phyloP scores from a whole-genome alignment of 2,797 vertebrate genomes.

The Pseudotriccus pelzelni region DNA sequence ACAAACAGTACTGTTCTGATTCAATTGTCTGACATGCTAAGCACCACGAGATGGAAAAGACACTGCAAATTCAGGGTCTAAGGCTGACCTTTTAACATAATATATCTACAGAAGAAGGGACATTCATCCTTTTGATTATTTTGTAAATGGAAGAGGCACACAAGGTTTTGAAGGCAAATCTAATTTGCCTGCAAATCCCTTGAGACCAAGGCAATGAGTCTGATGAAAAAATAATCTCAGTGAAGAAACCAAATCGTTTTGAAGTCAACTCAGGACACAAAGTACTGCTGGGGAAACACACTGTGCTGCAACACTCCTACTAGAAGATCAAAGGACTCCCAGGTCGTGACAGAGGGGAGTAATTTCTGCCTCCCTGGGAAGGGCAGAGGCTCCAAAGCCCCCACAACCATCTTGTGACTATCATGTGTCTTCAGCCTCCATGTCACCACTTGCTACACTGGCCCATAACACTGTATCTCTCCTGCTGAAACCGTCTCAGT shows the following conservation, averaged over 20 bases:
- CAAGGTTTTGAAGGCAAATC: background rate
- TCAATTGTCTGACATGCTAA: background rate
- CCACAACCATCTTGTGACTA: background rate
- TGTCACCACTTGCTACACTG: background rate
- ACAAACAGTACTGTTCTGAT: background rate
- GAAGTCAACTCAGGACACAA: background rate
- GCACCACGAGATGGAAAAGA: background rate
- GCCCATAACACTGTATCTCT: background rate
- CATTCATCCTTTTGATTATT: background rate
- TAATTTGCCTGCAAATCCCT: background rate
- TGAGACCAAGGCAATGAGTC: background rate
- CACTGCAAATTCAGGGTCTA: background rate
- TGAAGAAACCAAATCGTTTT: background rate
- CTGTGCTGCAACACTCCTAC: background rate
- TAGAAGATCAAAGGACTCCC: background rate
- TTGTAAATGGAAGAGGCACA: background rate
- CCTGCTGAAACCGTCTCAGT: background rate
- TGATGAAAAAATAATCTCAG: background rate
- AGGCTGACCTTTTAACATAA: background rate
- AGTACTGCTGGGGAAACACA: background rate
- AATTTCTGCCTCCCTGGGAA: background rate
- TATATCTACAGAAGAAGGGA: background rate
- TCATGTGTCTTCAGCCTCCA: background rate
- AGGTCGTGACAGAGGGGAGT: background rate
- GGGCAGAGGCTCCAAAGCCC: background rate